phyloP scores from a whole-genome alignment of 2,113 vertebrate species.

The Amblyornis subalaris region DNA sequence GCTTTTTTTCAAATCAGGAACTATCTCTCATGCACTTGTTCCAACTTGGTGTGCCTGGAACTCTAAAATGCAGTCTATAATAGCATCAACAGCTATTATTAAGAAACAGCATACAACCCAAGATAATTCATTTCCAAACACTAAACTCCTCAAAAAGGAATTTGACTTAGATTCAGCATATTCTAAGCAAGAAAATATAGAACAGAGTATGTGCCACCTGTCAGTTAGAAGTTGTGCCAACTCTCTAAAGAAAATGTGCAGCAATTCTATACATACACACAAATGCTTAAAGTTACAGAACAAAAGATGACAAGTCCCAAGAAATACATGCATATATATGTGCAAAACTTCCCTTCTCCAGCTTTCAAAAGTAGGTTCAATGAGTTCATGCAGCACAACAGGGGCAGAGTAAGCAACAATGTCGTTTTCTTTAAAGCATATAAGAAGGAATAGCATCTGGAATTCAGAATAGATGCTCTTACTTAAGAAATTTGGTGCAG shows the following conservation, averaged over 20 bases:
- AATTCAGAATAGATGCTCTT: background rate
- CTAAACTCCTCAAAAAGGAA: background rate
- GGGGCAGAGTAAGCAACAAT: background rate
- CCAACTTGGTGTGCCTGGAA: background rate
- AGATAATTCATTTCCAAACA: background rate
- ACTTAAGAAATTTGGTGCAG: background rate
- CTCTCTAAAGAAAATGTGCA: background rate
- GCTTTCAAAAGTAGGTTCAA: background rate
- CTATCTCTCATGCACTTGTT: background rate
- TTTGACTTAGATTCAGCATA: background rate
- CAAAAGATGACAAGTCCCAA: background rate
- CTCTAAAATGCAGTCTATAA: background rate
- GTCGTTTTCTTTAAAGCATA: background rate
- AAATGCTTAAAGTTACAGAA: background rate
- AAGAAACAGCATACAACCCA: background rate
- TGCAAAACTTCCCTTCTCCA: background rate
- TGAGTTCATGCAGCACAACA: background rate
- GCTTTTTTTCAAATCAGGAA: background rate
- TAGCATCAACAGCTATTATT: background rate
- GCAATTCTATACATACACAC: background rate
- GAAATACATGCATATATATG: background rate
- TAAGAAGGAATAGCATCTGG: background rate
- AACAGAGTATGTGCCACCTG: background rate
- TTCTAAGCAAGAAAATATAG: background rate
- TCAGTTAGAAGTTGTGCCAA: background rate